These are phyloP conservation scores for Acanthornis magna DNA, from an alignment of 2,797 vertebrate genomes.

Conservation along the genomic window DNA sequence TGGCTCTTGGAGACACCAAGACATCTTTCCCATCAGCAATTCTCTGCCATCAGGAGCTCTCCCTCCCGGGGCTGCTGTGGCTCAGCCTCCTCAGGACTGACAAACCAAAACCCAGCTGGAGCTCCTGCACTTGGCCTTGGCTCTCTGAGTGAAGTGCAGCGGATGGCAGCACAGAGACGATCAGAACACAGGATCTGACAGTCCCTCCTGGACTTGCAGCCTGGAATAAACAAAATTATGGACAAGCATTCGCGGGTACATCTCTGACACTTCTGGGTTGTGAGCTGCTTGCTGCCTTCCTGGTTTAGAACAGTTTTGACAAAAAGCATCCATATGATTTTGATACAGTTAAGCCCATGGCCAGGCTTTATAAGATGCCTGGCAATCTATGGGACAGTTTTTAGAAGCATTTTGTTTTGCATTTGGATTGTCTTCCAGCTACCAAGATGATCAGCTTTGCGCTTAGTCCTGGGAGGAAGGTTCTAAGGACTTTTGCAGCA, in stretches of 20 bases:
- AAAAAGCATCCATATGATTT: not conserved
- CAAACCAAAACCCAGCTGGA: not conserved
- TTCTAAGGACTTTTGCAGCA: not conserved
- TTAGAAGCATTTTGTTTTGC: not conserved
- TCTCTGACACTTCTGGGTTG: constrained; percentile 9
- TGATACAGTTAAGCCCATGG: not conserved
- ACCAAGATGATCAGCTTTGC: not conserved
- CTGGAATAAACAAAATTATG: not conserved
- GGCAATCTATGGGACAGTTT: not conserved
- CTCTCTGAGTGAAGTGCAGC: not conserved
- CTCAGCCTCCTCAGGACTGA: not conserved
- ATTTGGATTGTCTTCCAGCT: not conserved
- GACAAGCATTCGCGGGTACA: not conserved
- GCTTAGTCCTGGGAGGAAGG: not conserved
- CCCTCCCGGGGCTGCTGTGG: not conserved
- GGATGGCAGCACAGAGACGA: not conserved
- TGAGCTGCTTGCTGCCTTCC: not conserved
- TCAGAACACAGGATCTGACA: constrained; percentile 21
- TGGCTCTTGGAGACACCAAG: not conserved
- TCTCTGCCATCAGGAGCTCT: not conserved
- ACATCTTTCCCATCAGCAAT: not conserved
- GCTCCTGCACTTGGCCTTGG: not conserved
- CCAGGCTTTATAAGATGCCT: not conserved
- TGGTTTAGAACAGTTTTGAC: not conserved
- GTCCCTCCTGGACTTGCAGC: constrained; percentile 23